Evolutionary conservation across 2,113 vertebrate species (phyloP), one percentile per base, ranked within the genome.

Genomic region (Nerophis ophidion): DNA sequence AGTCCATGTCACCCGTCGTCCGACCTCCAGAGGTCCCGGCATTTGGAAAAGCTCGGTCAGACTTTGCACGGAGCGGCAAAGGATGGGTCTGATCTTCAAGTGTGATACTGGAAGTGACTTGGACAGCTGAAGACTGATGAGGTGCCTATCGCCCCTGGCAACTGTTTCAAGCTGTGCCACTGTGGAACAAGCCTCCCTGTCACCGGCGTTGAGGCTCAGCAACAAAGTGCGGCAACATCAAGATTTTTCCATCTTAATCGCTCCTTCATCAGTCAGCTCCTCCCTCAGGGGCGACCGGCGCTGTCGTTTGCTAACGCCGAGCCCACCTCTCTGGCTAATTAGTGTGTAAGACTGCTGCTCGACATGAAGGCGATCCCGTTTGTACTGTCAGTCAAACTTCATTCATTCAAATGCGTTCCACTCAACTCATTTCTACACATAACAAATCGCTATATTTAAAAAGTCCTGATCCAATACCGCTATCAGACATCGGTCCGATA

Each of bases 111-210:
- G 79, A 79, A 86, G 50, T 75, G 77, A 78, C 80, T 79, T 77
- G 68, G 85, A 88, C 86, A 87, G 83, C 80, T 77, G 68, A 63
- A 84, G 82, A 89, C 81, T 84, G 87, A 89, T 91, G 82, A 88
- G 72, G 81, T 79, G 71, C 65, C 67, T 84, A 84, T 88, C 69
- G 79, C 84, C 79, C 65, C 68, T 88, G 86, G 86, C 85, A 87
- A 85, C 69, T 82, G 80, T 84, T 89, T 87, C 80, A 87, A 87
- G 81, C 82, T 73, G 70, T 76, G 71, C 72, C 61, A 81, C 80
- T 70, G 65, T 71, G 72, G 76, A 87, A 81, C 84, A 87, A 79
- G 79, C 71, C 64, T 57, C 60, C 62, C 84, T 88, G 88, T 88
- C 89, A 80, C 63, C 63, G 53, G 65, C 56, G 63, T 88, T 87